Base-by-base conservation (phyloP, 2,888 invertebrate species). In the Neelides folsomi region DNA sequence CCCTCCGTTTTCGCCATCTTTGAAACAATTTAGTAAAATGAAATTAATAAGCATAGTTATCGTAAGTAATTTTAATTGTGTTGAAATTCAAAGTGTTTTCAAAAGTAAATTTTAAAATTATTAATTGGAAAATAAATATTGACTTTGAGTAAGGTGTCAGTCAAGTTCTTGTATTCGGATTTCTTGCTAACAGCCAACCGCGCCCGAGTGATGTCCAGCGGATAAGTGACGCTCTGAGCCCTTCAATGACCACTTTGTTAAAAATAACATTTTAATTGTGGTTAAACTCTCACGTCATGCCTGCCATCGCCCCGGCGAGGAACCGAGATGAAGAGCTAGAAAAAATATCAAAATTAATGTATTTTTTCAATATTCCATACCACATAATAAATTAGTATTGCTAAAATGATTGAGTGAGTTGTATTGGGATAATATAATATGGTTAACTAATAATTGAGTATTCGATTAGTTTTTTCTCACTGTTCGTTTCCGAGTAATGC, bases 121-220 rank as follows among this genome's bases (percentile, higher is more conserved):
- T 37, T 37, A 37, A 37, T 70, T 15, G 9, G 37, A 19, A 13
- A 15, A 46, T 27, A n/a, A 39, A 41, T 44, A 20, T 34, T 7
- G 19, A 58, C 55, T 52, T 63, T 59, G 6, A 39, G 16, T 44
- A 60, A 61, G 12, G 78, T 78, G 68, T 81, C 75, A 59, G 74
- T 68, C 50, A 80, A 67, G 4, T 76, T 76, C 53, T 72, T 71
- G 70, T 83, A 93, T 70, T 83, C 81, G 52, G 76, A 73, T 67
- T 83, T 84, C 57, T 80, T 78, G 4, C 94, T 90, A 19, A 97
- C 93, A 12, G 97, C 97, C 89, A 98, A 93, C 64, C 95, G 77
- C 15, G 97, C 98, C 63, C 97, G 78, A 18, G 94, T 95, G 69
- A 97, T 75, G 73, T 98, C 98, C 65, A 98, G 74, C 0, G 98